A percentile compares a stretch with the other conserved stretches of the same genome.
Evolutionary conservation across 2,113 vertebrate genomes (phyloP).

Genomic region (Saguinus imperator): DNA sequence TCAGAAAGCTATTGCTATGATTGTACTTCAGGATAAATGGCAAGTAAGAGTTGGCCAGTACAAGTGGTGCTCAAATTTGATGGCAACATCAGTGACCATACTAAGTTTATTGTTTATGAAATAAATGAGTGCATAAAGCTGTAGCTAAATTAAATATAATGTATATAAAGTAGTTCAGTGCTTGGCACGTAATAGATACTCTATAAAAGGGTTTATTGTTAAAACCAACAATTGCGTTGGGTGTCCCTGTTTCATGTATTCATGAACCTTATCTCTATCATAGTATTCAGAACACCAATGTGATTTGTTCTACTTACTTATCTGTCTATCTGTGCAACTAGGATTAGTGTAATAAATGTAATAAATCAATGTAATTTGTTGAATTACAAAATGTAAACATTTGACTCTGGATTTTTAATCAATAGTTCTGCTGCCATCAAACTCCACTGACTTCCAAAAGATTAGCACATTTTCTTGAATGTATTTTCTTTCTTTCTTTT

Average conservation of each 20-base stretch:
- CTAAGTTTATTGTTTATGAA: slow-evolving; percentile 12
- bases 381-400: background rate
- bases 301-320: background rate
- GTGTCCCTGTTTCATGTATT: background rate
- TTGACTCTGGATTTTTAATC: slow-evolving; percentile 13
- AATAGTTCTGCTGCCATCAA: background rate
- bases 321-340: background rate
- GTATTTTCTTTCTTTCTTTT: background rate
- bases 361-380: slow-evolving; percentile 22
- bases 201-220: slow-evolving; percentile 22
- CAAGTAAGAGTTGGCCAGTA: background rate
- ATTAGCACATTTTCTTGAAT: background rate
- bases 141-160: background rate
- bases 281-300: background rate
- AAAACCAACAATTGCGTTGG: slow-evolving; percentile 1
- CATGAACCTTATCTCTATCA: background rate
- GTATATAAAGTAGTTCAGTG: background rate
- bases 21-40: background rate
- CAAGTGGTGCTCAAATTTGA: slow-evolving; percentile 1
- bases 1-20: slow-evolving; percentile 34
- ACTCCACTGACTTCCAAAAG: background rate
- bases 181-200: background rate
- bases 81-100: background rate
- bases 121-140: background rate
- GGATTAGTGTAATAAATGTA: background rate